Base-by-base conservation (phyloP, 30 jellyfish, hydroid and myxozoan genomes). In the Nemopilema nomurai region DNA sequence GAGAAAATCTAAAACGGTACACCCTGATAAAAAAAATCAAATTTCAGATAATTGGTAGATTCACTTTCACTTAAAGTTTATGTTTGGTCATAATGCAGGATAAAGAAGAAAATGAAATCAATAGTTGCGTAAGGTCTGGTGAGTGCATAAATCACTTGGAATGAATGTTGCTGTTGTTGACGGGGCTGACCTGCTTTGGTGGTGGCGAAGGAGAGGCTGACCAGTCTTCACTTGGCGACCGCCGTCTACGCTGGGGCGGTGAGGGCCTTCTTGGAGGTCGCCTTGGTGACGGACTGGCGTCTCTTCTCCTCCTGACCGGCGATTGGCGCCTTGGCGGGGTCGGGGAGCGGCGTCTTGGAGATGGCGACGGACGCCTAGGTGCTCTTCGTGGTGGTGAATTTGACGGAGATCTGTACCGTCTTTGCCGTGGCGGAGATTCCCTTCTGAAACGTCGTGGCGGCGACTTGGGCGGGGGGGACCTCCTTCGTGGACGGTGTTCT, bases 391-490 rank as follows among this genome's bases (percentile, higher is more conserved):
- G 88, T 65, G 93, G 96, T 33, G 92, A 80, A 20, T 62, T 91
- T 62, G 91, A 74, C 65, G 92, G 92, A 28, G 92, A 81, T 1
- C 92, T 80, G 27, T 25, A 51, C 1, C 92, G 91, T 69, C 92
- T 65, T 51, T 74, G 92, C 20, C 82, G 81, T 16, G 77, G 93
- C 16, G 90, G 97, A 0, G 97, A 69, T 19, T 76, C 87, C 52
- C 86, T 67, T 81, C 89, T 79, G 67, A 31, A 78, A 9, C 97
- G 91, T 17, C 92, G 90, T 18, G 93, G 97, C 25, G 92, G 93
- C n/a, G 93, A 82, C 24, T 69, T 69, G 19, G 80, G 87, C 1
- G 93, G 82, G 16, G 89, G 80, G 1, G 87, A 62, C 63, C 93
- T 67, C 32, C 93, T 52, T 27, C 91, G 50, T 71, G 68, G 67